Evolutionary conservation across 2,113 vertebrate species (phyloP).

Genomic region (Puffinus mauretanicus): DNA sequence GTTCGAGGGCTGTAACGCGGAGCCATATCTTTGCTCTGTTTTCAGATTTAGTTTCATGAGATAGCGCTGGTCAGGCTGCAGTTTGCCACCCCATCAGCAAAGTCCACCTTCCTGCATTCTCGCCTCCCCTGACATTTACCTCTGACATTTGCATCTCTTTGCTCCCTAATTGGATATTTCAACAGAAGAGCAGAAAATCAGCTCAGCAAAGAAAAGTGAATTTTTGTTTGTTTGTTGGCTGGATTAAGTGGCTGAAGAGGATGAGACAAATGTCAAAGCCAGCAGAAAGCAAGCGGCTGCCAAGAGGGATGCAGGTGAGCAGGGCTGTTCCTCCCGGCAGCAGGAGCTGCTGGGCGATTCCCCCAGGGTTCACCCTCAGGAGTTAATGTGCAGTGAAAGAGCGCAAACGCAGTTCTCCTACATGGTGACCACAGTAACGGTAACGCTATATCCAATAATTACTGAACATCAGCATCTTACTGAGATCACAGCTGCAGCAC

Average conservation of each 20-base stretch:
- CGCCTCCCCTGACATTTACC: not conserved
- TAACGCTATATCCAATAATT: not conserved
- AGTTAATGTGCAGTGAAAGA: not conserved
- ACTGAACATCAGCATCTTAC: not conserved
- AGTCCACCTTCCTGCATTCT: not conserved
- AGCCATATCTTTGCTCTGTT: not conserved
- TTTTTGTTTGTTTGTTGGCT: not conserved
- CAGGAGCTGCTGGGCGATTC: not conserved
- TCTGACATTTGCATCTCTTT: not conserved
- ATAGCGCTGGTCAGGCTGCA: rapidly evolving
- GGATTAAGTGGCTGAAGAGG: not conserved
- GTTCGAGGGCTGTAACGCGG: not conserved
- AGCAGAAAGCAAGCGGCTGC: not conserved
- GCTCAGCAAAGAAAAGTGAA: not conserved
- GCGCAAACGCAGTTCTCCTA: not conserved
- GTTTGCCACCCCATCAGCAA: not conserved
- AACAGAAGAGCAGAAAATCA: not conserved
- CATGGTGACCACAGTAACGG: not conserved
- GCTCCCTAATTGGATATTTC: not conserved
- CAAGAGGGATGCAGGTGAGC: not conserved
- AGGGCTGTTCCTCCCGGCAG: not conserved
- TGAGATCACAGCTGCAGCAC: not conserved
- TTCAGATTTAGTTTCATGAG: not conserved
- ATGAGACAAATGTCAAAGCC: not conserved
- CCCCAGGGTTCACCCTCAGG: not conserved